These are phyloP conservation scores for Lordiphosa collinella DNA, from an alignment of 1,140 invertebrate genomes.

Conservation along the genomic window DNA sequence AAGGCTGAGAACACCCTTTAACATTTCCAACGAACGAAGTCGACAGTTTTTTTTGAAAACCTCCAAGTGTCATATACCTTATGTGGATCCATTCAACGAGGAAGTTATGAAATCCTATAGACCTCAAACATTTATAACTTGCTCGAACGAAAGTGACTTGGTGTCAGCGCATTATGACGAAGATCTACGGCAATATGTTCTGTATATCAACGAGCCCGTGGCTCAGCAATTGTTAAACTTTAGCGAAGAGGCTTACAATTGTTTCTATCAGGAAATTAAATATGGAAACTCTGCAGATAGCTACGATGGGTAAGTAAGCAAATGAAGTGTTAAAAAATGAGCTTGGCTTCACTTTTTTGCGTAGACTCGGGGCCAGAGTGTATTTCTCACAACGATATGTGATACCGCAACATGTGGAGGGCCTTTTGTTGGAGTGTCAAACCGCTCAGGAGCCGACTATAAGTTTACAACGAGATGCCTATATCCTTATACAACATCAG, in stretches of 20 bases:
- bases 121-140: constrained; percentile 81
- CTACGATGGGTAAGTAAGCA: constrained; percentile 23
- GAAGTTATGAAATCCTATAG: constrained; percentile 82
- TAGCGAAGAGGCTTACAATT: constrained; percentile 17
- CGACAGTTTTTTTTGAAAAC: constrained; percentile 13
- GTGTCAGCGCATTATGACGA: constrained; percentile 72
- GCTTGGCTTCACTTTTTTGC: constrained; percentile 11
- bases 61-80: constrained; percentile 40
- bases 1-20: not conserved
- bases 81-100: constrained; percentile 84
- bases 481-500: constrained; percentile 39
- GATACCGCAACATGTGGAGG: constrained; percentile 26
- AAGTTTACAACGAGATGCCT: constrained; percentile 45
- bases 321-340: not conserved
- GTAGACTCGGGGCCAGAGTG: constrained; percentile 9
- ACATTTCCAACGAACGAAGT: too few species aligned
- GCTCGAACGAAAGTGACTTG: constrained; percentile 80
- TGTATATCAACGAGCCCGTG: constrained; percentile 50
- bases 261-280: constrained; percentile 29
- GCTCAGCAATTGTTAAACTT: constrained; percentile 44
- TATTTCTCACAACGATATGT: constrained; percentile 17
- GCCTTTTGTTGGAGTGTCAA: constrained; percentile 37
- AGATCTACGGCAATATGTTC: constrained; percentile 33
- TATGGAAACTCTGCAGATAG: constrained; percentile 4
- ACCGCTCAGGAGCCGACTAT: constrained; percentile 10